phyloP scores from a whole-genome alignment of 2,797 vertebrate genomes.

The Manis javanica region DNA sequence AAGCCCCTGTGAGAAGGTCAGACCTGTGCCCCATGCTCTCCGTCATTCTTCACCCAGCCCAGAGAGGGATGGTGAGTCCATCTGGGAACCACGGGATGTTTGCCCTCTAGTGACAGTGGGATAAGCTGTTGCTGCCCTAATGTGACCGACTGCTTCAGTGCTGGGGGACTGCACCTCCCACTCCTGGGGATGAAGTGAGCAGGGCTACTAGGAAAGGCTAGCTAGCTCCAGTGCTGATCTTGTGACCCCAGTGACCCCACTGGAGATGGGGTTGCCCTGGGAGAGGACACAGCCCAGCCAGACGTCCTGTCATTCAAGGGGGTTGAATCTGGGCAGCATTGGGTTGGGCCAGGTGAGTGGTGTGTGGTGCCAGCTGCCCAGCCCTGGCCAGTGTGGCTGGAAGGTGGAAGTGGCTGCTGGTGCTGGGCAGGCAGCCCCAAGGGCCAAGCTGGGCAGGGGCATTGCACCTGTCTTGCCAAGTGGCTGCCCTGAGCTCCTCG shows the following conservation, averaged over 20 bases:
- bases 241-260: neutral
- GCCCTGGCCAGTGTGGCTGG: no score
- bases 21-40: neutral
- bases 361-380: rapidly evolving
- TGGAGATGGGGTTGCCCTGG: neutral
- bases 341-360: neutral
- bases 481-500: no score
- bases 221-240: neutral
- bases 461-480: neutral
- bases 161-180: neutral
- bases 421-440: no score
- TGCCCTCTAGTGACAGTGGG: neutral
- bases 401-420: no score
- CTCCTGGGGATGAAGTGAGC: neutral
- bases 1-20: neutral
- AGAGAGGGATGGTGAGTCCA: neutral
- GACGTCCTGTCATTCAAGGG: no score
- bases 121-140: neutral
- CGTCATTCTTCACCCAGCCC: neutral
- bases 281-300: neutral
- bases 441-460: no score
- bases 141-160: neutral
- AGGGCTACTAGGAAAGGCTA: neutral
- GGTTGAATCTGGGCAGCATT: neutral
- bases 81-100: neutral